phyloP scores from a whole-genome alignment of 2,888 invertebrate species.

The Heliothis peltigera region DNA sequence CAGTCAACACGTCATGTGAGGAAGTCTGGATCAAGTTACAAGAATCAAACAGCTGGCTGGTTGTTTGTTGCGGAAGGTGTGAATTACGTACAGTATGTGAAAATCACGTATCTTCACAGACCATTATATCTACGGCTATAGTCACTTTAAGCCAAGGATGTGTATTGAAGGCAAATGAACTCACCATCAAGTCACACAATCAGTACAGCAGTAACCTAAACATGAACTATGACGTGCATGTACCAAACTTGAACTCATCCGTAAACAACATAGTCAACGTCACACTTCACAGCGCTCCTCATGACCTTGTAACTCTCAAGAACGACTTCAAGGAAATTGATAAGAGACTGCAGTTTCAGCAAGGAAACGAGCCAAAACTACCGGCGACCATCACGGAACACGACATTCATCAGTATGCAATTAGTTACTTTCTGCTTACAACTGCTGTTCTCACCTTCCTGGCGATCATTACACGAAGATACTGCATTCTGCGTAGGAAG shows the following conservation, averaged over 20 bases:
- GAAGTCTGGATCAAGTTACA: conserved; percentile 14
- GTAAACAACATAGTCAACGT: conserved; percentile 7
- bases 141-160: conserved; percentile 18
- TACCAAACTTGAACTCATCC: conserved; percentile 1
- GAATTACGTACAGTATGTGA: not conserved
- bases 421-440: not conserved
- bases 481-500: not conserved
- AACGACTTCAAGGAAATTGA: not conserved
- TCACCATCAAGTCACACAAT: conserved; percentile 6
- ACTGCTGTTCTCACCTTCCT: not conserved
- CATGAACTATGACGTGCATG: not conserved
- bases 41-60: conserved; percentile 8
- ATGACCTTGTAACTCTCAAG: not conserved
- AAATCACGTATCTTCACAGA: conserved; percentile 2
- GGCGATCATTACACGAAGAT: not conserved
- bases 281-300: not conserved
- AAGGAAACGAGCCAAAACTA: not conserved
- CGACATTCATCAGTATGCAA: conserved; percentile 5
- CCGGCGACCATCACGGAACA: not conserved
- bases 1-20: not conserved
- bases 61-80: conserved; percentile 13
- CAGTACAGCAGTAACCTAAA: conserved; percentile 9
- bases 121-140: not conserved
- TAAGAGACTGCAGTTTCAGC: conserved; percentile 3
- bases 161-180: conserved; percentile 1